Percentiles rank a stretch among this genome's conserved stretches.
Evolutionary conservation across 1,140 invertebrate genomes (phyloP).

Genomic region (Telenomus remus): DNA sequence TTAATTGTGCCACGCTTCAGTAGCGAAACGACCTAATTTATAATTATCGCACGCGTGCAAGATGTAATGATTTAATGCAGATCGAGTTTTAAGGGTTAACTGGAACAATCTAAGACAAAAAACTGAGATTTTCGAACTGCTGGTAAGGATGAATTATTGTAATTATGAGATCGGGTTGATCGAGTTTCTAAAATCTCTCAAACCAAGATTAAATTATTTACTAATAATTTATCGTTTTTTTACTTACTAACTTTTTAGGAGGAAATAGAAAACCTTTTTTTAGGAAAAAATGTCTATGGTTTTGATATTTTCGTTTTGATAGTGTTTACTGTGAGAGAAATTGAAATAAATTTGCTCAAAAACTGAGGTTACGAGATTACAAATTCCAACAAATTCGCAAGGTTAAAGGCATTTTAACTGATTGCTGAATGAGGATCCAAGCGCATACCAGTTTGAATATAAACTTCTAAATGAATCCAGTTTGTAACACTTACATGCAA

Average conservation of each 20-base stretch:
- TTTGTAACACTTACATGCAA: conserved; percentile 46
- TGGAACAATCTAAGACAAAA: no score
- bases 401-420: conserved; percentile 9
- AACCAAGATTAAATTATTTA: no score
- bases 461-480: conserved; percentile 22
- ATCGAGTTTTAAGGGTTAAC: no score
- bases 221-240: no score
- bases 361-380: no score
- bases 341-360: conserved; percentile 20
- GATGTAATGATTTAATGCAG: no score
- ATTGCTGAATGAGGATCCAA: conserved; percentile 29
- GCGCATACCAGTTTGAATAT: conserved; percentile 31
- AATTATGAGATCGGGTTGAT: not conserved
- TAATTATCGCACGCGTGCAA: conserved; percentile 22
- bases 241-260: no score
- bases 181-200: conserved; percentile 8
- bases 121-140: no score
- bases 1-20: conserved; percentile 47
- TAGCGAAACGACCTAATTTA: conserved; percentile 35
- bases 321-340: conserved; percentile 22
- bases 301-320: not conserved
- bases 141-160: no score
- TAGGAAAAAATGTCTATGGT: no score
- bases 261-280: no score
- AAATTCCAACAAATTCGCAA: conserved; percentile 5